Evolutionary conservation across 1,140 invertebrate species (phyloP), one percentile per base, ranked within the genome.

Genomic region (Colletes latitarsis): DNA sequence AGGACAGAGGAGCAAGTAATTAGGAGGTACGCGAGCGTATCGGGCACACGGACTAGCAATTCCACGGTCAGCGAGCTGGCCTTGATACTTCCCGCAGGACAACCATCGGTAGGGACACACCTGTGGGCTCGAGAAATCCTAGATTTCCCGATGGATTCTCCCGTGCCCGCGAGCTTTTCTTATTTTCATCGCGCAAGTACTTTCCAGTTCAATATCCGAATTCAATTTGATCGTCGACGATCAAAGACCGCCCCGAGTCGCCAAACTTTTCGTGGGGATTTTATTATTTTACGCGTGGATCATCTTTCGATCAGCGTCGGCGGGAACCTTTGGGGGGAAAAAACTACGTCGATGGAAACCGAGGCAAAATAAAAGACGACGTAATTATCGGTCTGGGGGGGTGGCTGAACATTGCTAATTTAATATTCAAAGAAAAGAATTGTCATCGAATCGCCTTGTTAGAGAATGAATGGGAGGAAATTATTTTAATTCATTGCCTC

Each of bases 121-220:
- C 64, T 66, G 57, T 19, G 53, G 17, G 68, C 46, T 62, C 49
- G 52, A 78, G 71, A 79, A 86, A 87, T 82, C 71, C 66, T 69
- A 86, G 84, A 87, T 87, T 87, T 87, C 85, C 84, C 82, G 57
- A 52, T 70, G 85, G 77, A 82, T 76, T 81, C 86, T 63, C 64
- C 69, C n/a, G 53, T 1, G 3, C 58, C 60, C 17, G 17, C 83
- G 68, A 74, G 49, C 49, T 14, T 75, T 63, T 58, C 52, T 57
- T 75, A 79, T 78, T 83, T 85, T 80, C 83, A 69, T 80, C 55
- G 60, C 68, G 9, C 62, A 41, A 60, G 10, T 57, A 75, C 63
- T 43, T 71, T 64, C 46, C 46, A 6, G 39, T 68, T 39, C 68
- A 66, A 83, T 83, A 70, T 43, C 19, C 57, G 68, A 80, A 85